Conservation (phyloP, 2,113 vertebrate genomes). For the Columba janthina region DNA sequence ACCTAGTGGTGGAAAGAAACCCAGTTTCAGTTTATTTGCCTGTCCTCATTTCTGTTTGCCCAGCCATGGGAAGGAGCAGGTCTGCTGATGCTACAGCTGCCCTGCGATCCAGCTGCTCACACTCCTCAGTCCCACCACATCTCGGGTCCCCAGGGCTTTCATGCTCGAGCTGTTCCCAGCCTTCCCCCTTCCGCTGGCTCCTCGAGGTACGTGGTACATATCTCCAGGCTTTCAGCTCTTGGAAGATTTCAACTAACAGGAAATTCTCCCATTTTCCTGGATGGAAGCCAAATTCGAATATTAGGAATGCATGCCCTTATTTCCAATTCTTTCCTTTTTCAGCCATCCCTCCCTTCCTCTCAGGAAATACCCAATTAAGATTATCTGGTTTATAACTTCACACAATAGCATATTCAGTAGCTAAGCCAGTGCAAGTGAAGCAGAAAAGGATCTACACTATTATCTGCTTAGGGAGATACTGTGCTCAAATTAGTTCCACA, state of each 20-base stretch:
- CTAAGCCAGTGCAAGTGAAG: neutral
- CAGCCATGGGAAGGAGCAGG: neutral
- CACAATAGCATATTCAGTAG: constrained; percentile 56
- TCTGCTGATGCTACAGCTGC: neutral
- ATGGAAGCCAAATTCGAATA: neutral
- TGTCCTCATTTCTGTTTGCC: neutral
- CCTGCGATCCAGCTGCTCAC: neutral
- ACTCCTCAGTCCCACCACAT: neutral
- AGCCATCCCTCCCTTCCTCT: neutral
- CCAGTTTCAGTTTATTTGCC: neutral
- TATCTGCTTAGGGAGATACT: neutral
- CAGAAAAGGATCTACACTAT: constrained; percentile 12
- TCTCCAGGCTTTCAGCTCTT: neutral
- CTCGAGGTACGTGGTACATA: neutral
- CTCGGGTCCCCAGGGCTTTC: neutral
- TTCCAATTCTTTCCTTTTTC: constrained; percentile 40
- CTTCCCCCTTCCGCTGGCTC: neutral
- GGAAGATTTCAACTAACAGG: constrained; percentile 41
- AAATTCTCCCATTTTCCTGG: constrained; percentile 47
- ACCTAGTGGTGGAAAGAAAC: neutral
- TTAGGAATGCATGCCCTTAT: constrained; percentile 25
- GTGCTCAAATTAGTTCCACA: neutral
- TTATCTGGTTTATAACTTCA: constrained; percentile 54
- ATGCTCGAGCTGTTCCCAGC: neutral
- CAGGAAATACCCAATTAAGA: constrained; percentile 64